Evolutionary conservation across 2,888 invertebrate genomes (phyloP).

Genomic region (Erebia palarica): DNA sequence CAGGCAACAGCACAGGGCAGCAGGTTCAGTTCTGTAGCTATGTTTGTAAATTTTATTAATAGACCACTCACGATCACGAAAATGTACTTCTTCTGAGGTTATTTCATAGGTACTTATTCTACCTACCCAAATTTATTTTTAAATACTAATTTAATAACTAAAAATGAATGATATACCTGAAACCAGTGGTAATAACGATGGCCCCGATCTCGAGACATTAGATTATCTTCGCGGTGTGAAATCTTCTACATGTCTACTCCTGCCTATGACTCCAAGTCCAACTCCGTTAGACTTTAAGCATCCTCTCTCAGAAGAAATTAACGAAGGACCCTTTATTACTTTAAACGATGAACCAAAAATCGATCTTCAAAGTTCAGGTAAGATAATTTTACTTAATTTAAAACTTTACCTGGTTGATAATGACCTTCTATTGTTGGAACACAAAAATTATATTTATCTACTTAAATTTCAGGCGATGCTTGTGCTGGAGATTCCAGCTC

Average conservation of each 20-base stretch:
- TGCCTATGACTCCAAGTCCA: slow-evolving; percentile 83
- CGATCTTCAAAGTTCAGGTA: slow-evolving; percentile 66
- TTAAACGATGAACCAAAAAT: slow-evolving; percentile 63
- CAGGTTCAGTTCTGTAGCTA: no score
- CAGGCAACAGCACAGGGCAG: no score
- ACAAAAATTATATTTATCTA: no score
- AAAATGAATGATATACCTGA: slow-evolving; percentile 68
- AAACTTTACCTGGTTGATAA: not conserved
- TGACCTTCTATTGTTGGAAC: not conserved
- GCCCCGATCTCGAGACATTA: slow-evolving; percentile 62
- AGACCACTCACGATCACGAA: no score
- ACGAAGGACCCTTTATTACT: slow-evolving; percentile 70
- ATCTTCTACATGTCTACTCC: slow-evolving; percentile 85
- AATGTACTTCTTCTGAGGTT: no score
- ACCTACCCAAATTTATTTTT: not conserved
- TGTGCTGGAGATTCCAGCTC: slow-evolving; percentile 76
- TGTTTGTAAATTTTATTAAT: no score
- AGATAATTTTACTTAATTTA: slow-evolving; percentile 10
- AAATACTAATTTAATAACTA: not conserved
- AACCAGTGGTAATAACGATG: slow-evolving; percentile 53
- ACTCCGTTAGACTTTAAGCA: slow-evolving; percentile 83
- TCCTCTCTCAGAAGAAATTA: slow-evolving; percentile 81
- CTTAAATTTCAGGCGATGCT: slow-evolving; percentile 53
- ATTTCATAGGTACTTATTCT: no score
- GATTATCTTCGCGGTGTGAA: slow-evolving; percentile 83